Evolutionary conservation across 2,113 vertebrate genomes (phyloP).

Genomic region (Eupsittula cactorum): DNA sequence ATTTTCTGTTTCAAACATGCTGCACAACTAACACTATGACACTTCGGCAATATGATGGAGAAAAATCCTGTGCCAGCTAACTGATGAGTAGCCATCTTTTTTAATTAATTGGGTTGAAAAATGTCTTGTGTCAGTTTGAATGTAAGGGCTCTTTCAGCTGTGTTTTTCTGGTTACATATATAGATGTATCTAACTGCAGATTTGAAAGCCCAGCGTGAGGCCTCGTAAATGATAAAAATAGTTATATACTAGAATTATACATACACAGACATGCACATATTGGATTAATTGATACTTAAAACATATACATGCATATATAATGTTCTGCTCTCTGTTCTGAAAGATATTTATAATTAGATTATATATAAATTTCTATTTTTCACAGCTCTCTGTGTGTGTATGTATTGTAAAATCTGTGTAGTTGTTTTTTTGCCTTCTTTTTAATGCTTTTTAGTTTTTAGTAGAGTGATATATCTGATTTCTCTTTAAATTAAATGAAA

Average conservation of each 20-base stretch:
- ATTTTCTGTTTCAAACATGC: slow-evolving; percentile 69
- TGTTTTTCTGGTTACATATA: slow-evolving; percentile 43
- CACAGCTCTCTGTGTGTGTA: background rate
- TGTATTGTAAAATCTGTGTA: slow-evolving; percentile 6
- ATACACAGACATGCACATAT: background rate
- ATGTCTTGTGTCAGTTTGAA: slow-evolving; percentile 49
- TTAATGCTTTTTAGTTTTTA: slow-evolving; percentile 34
- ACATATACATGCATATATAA: slow-evolving; percentile 18
- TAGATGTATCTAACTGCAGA: slow-evolving; percentile 32
- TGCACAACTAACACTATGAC: slow-evolving; percentile 69
- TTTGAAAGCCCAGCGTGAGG: slow-evolving; percentile 48
- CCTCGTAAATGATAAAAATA: slow-evolving; percentile 63
- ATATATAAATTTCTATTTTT: slow-evolving; percentile 24
- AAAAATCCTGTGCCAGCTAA: slow-evolving; percentile 57
- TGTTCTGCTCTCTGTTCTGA: slow-evolving; percentile 13
- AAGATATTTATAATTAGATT: slow-evolving; percentile 39
- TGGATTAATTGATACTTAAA: slow-evolving; percentile 47
- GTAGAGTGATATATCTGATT: slow-evolving; percentile 66
- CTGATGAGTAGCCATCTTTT: slow-evolving; percentile 69
- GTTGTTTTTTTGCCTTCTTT: background rate
- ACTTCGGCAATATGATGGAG: slow-evolving; percentile 71
- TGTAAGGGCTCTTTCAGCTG: slow-evolving; percentile 51
- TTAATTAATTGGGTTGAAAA: slow-evolving; percentile 75
- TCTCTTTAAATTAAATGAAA: slow-evolving; percentile 79
- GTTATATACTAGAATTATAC: slow-evolving; percentile 28